phyloP scores from a whole-genome alignment of 2,797 vertebrate species.

The Clamator glandarius region DNA sequence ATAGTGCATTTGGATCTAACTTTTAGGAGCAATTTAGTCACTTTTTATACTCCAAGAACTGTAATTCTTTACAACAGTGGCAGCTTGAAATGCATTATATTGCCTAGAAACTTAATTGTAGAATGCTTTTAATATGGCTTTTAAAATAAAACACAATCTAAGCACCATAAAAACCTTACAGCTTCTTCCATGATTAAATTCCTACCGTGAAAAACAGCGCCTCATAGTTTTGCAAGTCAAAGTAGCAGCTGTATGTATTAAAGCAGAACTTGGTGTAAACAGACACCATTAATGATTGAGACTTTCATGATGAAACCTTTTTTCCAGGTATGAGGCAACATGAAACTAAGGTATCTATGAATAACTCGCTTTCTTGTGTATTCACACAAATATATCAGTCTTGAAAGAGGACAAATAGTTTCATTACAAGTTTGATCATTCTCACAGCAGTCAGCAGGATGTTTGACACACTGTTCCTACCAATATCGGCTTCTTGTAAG shows the following conservation, averaged over 20 bases:
- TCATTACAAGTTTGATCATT: background rate
- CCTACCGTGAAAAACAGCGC: background rate
- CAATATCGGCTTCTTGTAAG: background rate
- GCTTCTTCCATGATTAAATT: slow-evolving; percentile 4
- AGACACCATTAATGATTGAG: background rate
- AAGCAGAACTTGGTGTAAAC: background rate
- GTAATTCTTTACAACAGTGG: background rate
- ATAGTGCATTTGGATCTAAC: background rate
- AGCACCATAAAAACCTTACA: slow-evolving; percentile 1
- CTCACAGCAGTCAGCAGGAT: background rate
- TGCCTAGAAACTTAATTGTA: background rate
- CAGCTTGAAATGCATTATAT: background rate
- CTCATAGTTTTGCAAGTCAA: slow-evolving; percentile 30
- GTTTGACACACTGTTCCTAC: background rate
- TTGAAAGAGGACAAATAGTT: background rate
- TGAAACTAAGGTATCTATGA: background rate
- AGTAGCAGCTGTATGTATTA: background rate
- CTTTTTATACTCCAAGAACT: background rate
- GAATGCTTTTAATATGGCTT: background rate
- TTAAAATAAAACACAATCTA: slow-evolving; percentile 23
- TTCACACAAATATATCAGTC: background rate
- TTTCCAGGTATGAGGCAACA: background rate
- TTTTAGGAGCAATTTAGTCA: background rate
- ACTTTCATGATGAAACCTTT: background rate
- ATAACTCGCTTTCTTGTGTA: background rate